Percentiles rank a stretch among this genome's conserved stretches.
Conservation (phyloP, 2,888 invertebrate species). For the Pachymerium ferrugineum region DNA sequence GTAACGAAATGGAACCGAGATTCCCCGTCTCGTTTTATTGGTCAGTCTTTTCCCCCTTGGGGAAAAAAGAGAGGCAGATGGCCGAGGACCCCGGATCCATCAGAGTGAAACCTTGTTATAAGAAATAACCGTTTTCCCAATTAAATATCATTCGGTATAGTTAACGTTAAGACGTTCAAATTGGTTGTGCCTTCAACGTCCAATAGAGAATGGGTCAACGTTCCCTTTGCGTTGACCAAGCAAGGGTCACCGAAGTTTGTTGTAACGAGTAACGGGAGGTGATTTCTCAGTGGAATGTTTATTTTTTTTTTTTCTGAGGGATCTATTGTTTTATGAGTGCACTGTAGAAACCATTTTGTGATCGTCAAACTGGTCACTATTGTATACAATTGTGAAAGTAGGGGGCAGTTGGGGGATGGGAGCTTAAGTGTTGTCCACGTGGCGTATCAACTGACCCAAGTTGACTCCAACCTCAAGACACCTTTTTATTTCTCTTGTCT, state of each 20-base stretch:
- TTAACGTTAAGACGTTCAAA: too few relatives aligned
- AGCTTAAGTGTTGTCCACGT: conserved; percentile 18
- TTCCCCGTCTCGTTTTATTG: conserved; percentile 18
- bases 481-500: neutral
- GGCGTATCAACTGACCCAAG: conserved; percentile 10
- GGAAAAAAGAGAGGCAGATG: neutral
- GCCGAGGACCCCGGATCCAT: conserved; percentile 8
- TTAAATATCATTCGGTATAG: too few relatives aligned
- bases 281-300: conserved; percentile 12
- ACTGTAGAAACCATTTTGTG: conserved; percentile 15
- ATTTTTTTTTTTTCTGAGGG: neutral
- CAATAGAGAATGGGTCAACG: too few relatives aligned
- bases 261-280: neutral
- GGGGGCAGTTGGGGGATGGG: neutral
- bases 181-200: too few relatives aligned
- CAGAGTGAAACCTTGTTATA: neutral
- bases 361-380: neutral
- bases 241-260: too few relatives aligned
- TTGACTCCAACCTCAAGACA: neutral
- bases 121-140: neutral
- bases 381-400: conserved; percentile 15
- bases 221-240: too few relatives aligned
- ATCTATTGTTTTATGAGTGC: conserved; percentile 21
- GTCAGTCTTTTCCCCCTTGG: neutral
- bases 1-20: conserved; percentile 21